These are phyloP conservation scores for Melanaphis sacchari DNA, from an alignment of 1,140 invertebrate genomes.

Conservation along the genomic window DNA sequence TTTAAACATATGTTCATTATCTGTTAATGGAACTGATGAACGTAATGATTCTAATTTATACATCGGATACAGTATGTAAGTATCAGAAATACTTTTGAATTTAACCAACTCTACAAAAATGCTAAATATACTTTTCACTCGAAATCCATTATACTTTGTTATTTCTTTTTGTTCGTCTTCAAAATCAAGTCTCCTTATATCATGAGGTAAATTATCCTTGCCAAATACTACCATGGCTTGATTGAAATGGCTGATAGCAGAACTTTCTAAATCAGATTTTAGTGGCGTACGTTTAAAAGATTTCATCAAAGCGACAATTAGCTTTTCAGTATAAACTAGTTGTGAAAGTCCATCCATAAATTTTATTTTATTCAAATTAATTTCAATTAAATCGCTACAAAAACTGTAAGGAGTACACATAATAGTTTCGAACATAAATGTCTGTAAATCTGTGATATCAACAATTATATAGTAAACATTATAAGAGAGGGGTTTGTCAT, in stretches of 20 bases:
- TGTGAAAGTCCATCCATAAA: background rate
- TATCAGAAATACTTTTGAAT: background rate
- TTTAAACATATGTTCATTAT: background rate
- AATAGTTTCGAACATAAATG: background rate
- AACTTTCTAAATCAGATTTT: background rate
- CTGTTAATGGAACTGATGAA: background rate
- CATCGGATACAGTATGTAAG: background rate
- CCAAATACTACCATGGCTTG: background rate
- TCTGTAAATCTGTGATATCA: background rate
- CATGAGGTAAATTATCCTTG: background rate
- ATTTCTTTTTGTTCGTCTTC: background rate
- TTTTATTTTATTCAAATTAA: background rate
- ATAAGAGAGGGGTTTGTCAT: background rate
- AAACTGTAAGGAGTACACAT: slow-evolving; percentile 35
- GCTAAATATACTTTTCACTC: slow-evolving; percentile 20
- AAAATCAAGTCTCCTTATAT: background rate
- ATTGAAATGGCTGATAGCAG: background rate
- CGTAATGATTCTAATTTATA: slow-evolving; percentile 17
- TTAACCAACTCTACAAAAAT: background rate
- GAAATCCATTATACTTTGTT: slow-evolving; percentile 13
- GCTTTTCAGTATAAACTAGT: background rate
- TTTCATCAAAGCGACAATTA: slow-evolving; percentile 27
- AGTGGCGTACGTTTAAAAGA: background rate
- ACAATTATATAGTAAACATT: background rate
- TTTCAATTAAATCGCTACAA: slow-evolving; percentile 28